phyloP scores from a whole-genome alignment of 30 jellyfish, hydroid and myxozoan genomes.

The Turritopsis rubra region DNA sequence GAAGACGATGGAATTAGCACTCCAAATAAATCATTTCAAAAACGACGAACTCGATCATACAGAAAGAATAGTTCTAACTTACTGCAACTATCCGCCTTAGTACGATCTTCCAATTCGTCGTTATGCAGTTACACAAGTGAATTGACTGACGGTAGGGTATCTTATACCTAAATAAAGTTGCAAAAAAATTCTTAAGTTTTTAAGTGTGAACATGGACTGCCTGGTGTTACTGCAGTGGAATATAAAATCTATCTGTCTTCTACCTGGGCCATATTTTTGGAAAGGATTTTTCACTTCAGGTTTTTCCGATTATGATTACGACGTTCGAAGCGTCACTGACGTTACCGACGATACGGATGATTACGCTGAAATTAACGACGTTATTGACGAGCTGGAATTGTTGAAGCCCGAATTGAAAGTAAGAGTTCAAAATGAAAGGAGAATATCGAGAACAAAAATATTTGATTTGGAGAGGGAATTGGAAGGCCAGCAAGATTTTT shows the following conservation, averaged over 20 bases:
- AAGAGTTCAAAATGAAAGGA: slow-evolving; percentile 20
- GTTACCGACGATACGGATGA: slow-evolving; percentile 31
- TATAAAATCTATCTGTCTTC: too few species aligned
- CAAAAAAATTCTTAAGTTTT: too few species aligned
- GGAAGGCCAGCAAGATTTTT: slow-evolving; percentile 51
- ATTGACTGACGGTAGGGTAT: slow-evolving; percentile 19
- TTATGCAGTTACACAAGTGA: slow-evolving; percentile 59
- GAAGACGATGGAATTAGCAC: slow-evolving; percentile 27
- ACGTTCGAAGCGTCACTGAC: slow-evolving; percentile 27
- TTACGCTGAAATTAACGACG: slow-evolving; percentile 10
- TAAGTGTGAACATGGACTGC: too few species aligned
- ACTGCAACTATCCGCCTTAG: slow-evolving; percentile 35
- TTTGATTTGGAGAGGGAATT: slow-evolving; percentile 54
- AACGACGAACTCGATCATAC: slow-evolving; percentile 19
- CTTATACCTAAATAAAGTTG: too few species aligned
- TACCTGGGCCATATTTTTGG: too few species aligned
- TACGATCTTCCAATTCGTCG: slow-evolving; percentile 77
- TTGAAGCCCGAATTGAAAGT: slow-evolving; percentile 14
- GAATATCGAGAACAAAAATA: slow-evolving; percentile 24
- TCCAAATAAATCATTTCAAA: slow-evolving; percentile 11
- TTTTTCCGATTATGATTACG: slow-evolving; percentile 33
- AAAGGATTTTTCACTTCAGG: too few species aligned
- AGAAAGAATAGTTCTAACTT: slow-evolving; percentile 12
- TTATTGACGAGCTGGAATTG: slow-evolving; percentile 36
- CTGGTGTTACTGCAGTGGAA: too few species aligned